Evolutionary conservation across 1,140 invertebrate species (phyloP).

Genomic region (Lethocerus indicus): DNA sequence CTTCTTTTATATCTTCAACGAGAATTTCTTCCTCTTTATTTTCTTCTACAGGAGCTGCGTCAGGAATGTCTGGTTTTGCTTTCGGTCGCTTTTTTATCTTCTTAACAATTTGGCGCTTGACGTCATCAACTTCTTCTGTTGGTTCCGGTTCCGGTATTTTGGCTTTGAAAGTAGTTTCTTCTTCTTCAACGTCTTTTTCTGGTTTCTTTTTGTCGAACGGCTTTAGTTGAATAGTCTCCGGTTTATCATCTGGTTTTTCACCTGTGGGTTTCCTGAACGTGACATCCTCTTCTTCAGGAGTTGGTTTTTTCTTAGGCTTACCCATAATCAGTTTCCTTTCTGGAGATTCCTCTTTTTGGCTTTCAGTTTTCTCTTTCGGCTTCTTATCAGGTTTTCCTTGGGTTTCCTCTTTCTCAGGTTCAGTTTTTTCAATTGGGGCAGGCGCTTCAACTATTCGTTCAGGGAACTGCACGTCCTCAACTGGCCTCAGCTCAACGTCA

Average conservation of each 20-base stretch:
- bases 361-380: conserved; percentile 14
- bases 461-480: conserved; percentile 17
- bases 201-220: conserved; percentile 15
- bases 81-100: not conserved
- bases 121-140: conserved; percentile 1
- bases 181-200: conserved; percentile 15
- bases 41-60: not conserved
- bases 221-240: conserved; percentile 19
- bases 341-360: conserved; percentile 17
- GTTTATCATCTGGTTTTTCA: conserved; percentile 20
- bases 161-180: not conserved
- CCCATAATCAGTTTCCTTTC: conserved; percentile 25
- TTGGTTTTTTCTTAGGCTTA: conserved; percentile 22
- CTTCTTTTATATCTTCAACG: conserved; percentile 9
- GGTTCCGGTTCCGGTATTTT: not conserved
- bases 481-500: conserved; percentile 20
- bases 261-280: conserved; percentile 26
- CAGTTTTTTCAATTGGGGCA: not conserved
- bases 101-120: not conserved
- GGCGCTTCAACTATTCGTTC: conserved; percentile 14
- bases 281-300: conserved; percentile 24
- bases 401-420: conserved; percentile 15
- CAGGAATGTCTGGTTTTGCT: conserved; percentile 6
- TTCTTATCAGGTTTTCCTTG: conserved; percentile 19
- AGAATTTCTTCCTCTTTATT: not conserved